A percentile compares a stretch with the other conserved stretches of the same genome.
These are phyloP conservation scores for Cyrtorhinus lividipennis DNA, from an alignment of 1,140 invertebrate genomes.

Conservation along the genomic window DNA sequence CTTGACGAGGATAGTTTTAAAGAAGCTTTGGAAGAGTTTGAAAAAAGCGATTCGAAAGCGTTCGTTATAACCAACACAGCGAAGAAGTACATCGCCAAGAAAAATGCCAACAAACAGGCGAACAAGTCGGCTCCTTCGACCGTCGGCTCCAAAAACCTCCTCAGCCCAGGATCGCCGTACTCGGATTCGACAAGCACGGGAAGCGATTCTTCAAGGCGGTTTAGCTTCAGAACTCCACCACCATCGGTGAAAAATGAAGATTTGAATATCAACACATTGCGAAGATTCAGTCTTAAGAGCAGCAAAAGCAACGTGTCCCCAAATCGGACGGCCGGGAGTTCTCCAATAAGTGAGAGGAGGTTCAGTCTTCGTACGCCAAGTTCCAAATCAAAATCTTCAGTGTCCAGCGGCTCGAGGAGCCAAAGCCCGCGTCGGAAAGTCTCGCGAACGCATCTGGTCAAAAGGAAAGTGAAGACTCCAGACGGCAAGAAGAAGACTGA, in stretches of 20 bases:
- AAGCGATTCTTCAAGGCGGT: neutral
- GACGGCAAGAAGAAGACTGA: neutral
- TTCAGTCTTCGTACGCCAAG: neutral
- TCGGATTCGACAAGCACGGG: neutral
- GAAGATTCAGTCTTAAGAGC: neutral
- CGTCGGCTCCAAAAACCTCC: neutral
- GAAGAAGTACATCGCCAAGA: neutral
- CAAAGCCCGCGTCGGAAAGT: neutral
- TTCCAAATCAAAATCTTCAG: neutral
- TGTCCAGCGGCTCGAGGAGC: neutral
- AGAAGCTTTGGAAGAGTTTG: neutral
- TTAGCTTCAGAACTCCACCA: neutral
- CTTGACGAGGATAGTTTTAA: slow-evolving; percentile 3
- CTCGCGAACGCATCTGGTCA: neutral
- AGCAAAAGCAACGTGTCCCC: neutral
- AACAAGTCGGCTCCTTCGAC: neutral
- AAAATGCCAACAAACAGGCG: neutral
- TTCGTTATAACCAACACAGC: neutral
- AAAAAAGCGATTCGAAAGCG: neutral
- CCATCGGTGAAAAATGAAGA: neutral
- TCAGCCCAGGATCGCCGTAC: neutral
- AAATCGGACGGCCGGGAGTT: neutral
- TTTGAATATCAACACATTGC: neutral
- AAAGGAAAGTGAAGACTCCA: neutral
- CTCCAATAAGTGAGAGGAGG: neutral